Evolutionary conservation across 2,113 vertebrate genomes (phyloP), one percentile per base, ranked within the genome.

Genomic region (Periophthalmodon schlosseri): DNA sequence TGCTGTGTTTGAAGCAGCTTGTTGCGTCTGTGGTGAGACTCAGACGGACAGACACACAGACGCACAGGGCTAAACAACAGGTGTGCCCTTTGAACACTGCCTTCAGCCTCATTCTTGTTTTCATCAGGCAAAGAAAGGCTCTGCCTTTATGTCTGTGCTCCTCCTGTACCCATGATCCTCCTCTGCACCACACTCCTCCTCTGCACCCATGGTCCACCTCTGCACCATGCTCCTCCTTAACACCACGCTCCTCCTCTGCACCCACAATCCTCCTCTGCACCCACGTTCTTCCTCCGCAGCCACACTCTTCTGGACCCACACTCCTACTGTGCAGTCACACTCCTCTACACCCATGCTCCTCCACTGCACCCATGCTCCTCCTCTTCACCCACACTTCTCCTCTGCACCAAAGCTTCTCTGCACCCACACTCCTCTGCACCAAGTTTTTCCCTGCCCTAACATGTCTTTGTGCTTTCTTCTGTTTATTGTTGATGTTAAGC

Each of bases 71-170:
- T 91, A 94, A 93, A 94, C 91, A 94, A 90, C 93, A 94, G 93
- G 91, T 94, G 93, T 91, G 86, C 89, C 93, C 91, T 93, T 93
- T 92, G 92, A 94, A 91, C 78, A 66, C 36, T 83, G 66, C 87
- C 84, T 75, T 67, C 89, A 70, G 77, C 85, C 79, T 85, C 86
- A 91, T 93, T 92, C 89, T 90, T 93, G 91, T 93, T 94, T 93
- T 93, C 88, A 92, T 92, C 86, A 77, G 88, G 76, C 80, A 72
- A 91, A 93, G 89, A 93, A 93, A 93, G 90, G 90, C 91, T 87
- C 89, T 83, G 84, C 20, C n/a, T 56, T 56, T n/a, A 56, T 56
- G 20, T 56, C 5, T 10, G 2, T 21, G 52, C 50, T n/a, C 52
- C 10, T 8, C 50, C 18, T 16, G 15, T 7, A 5, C 15, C 15